Percentiles rank a stretch among this genome's conserved stretches.
Evolutionary conservation across 2,797 vertebrate species (phyloP).

Genomic region (Cetoscarus ocellatus): DNA sequence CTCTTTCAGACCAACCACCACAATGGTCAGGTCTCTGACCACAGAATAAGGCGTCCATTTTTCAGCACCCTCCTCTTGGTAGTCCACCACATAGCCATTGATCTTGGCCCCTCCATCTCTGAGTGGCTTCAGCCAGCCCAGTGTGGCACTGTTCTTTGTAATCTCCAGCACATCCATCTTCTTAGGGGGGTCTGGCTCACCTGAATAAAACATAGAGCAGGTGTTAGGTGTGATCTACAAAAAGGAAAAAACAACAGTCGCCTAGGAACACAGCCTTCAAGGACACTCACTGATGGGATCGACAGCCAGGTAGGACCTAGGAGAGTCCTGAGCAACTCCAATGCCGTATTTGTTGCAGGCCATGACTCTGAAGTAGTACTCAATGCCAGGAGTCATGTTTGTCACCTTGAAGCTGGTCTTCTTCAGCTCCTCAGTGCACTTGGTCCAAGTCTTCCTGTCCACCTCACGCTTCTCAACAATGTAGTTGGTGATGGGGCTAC

Average conservation of each 20-base stretch:
- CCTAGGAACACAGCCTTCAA: neutral
- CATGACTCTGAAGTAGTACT: conserved; percentile 97
- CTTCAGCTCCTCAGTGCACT: conserved; percentile 90
- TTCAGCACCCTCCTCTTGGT: conserved; percentile 91
- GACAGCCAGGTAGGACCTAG: conserved; percentile 92
- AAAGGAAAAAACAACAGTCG: neutral
- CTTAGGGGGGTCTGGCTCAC: conserved; percentile 97
- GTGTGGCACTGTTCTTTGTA: conserved; percentile 92
- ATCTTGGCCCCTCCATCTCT: conserved; percentile 97
- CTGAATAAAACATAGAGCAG: conserved; percentile 71
- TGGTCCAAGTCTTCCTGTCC: conserved; percentile 97
- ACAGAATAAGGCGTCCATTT: conserved; percentile 97
- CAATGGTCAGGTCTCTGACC: conserved; percentile 96
- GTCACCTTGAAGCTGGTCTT: conserved; percentile 96
- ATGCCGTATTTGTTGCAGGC: conserved; percentile 97
- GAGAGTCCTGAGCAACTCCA: conserved; percentile 93
- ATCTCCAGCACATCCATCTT: conserved; percentile 97
- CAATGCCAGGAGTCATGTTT: conserved; percentile 91
- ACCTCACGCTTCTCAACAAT: conserved; percentile 96
- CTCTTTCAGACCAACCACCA: conserved; percentile 96
- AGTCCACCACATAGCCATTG: conserved; percentile 96
- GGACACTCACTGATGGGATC: conserved; percentile 94
- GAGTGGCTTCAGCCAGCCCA: conserved; percentile 96
- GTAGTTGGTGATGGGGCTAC: conserved; percentile 94
- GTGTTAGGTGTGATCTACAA: conserved; percentile 7